phyloP scores from a whole-genome alignment of 23 tunicate genomes.

The Oikopleura dioica region DNA sequence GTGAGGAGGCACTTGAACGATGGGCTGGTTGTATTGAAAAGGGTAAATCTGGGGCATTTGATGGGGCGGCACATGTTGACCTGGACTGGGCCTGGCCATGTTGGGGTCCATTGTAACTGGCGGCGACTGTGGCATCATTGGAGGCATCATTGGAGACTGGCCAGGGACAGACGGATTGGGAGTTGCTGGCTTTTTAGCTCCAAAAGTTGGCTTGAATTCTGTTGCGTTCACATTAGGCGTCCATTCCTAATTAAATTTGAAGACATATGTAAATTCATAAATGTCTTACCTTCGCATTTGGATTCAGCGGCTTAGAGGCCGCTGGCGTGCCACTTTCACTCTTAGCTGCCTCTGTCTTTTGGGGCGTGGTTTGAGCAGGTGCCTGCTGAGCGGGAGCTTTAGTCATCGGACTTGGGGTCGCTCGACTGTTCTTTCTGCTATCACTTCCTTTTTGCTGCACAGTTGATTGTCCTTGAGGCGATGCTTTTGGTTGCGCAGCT shows the following conservation, averaged over 20 bases:
- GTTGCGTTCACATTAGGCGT: background rate
- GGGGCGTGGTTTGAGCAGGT: background rate
- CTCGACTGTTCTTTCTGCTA: background rate
- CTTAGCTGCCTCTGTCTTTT: background rate
- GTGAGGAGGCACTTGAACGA: background rate
- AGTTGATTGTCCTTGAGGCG: background rate
- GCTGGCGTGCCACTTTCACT: background rate
- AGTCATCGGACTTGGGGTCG: background rate
- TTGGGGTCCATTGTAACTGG: background rate
- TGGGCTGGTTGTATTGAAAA: background rate
- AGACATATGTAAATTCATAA: too few relatives aligned
- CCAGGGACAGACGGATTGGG: too few relatives aligned
- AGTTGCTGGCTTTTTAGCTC: background rate
- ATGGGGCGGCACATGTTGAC: background rate
- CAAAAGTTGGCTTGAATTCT: background rate
- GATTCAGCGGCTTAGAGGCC: too few relatives aligned
- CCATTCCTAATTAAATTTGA: too few relatives aligned
- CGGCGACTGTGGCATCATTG: background rate
- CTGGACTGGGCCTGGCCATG: background rate
- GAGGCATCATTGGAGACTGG: background rate
- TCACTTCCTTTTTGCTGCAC: background rate
- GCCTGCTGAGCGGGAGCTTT: background rate
- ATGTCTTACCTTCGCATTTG: too few relatives aligned
- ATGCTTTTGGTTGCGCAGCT: background rate
- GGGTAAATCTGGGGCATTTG: background rate